Conservation (phyloP, 2,797 vertebrate genomes). For the Coracias cyanogaster region DNA sequence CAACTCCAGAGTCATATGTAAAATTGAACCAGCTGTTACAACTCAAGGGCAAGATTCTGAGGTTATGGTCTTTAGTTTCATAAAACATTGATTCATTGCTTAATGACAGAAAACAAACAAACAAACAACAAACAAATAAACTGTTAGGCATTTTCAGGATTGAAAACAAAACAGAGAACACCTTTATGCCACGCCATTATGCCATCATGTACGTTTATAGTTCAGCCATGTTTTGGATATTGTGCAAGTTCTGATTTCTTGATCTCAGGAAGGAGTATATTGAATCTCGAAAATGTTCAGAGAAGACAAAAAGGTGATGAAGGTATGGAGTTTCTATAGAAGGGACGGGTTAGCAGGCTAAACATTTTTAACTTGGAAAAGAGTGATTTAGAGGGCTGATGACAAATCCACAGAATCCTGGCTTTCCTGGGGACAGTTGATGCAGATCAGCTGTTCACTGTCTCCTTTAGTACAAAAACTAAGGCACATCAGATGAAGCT, state of each 20-base stretch:
- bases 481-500: neutral
- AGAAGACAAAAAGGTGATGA: neutral
- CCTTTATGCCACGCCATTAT: neutral
- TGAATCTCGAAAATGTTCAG: neutral
- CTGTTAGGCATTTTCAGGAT: neutral
- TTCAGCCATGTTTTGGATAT: neutral
- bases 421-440: neutral
- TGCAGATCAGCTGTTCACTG: neutral
- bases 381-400: neutral
- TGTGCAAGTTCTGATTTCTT: neutral
- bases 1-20: neutral
- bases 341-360: neutral
- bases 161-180: neutral
- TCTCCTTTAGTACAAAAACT: neutral
- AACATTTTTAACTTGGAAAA: neutral
- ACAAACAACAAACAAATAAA: neutral
- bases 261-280: neutral
- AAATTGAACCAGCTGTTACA: slow-evolving; percentile 41
- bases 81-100: slow-evolving; percentile 37
- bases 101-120: neutral
- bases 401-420: neutral
- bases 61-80: slow-evolving; percentile 26
- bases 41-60: slow-evolving; percentile 9
- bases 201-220: neutral
- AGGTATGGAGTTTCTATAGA: neutral